A percentile compares a stretch with the other conserved stretches of the same genome.
These are phyloP conservation scores for Malthinus seriepunctatus DNA, from an alignment of 2,888 invertebrate genomes.

Conservation along the genomic window DNA sequence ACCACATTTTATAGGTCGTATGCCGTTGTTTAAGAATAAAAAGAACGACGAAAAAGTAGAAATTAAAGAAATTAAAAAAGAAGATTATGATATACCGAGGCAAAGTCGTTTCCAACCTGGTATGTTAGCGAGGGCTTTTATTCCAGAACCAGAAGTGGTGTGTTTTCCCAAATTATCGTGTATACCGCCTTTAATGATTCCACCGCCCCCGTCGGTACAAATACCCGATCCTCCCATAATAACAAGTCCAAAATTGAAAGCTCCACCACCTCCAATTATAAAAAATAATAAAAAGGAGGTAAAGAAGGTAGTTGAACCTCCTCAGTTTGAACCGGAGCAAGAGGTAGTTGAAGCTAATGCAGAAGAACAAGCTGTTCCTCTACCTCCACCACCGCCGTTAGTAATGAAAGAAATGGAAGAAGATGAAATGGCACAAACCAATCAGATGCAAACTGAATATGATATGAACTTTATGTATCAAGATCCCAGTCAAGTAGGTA, in stretches of 20 bases:
- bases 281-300: conserved; percentile 28
- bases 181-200: conserved; percentile 46
- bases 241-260: conserved; percentile 34
- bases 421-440: background rate
- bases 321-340: conserved; percentile 19
- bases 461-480: conserved; percentile 71
- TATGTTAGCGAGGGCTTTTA: conserved; percentile 50
- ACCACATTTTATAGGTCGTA: conserved; percentile 82
- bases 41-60: conserved; percentile 54
- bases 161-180: conserved; percentile 52
- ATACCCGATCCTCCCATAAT: conserved; percentile 42
- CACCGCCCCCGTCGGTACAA: conserved; percentile 41
- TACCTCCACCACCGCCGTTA: conserved; percentile 26
- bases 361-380: conserved; percentile 29
- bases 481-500: conserved; percentile 37
- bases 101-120: conserved; percentile 52
- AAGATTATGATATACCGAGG: conserved; percentile 51
- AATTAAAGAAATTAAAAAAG: conserved; percentile 61
- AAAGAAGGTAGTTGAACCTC: conserved; percentile 7
- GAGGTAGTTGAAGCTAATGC: conserved; percentile 18
- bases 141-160: conserved; percentile 53
- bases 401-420: conserved; percentile 12
- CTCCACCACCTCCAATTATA: conserved; percentile 47
- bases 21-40: conserved; percentile 76
- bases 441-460: conserved; percentile 50